These are phyloP conservation scores for Emys orbicularis DNA, from an alignment of 2,797 vertebrate species.

Conservation along the genomic window DNA sequence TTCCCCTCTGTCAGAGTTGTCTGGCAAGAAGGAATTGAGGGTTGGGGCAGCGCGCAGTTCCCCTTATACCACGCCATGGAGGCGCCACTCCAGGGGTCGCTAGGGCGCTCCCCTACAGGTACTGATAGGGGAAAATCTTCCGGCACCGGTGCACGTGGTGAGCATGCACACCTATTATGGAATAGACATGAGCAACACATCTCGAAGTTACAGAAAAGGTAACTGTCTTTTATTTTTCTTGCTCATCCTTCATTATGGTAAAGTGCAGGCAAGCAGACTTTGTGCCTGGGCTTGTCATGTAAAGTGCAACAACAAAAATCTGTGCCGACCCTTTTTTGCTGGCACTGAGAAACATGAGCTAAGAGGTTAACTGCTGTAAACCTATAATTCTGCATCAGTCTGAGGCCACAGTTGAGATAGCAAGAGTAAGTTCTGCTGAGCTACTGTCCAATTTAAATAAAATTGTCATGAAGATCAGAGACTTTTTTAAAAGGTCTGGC, in stretches of 20 bases:
- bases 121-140: too few relatives aligned
- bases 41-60: too few relatives aligned
- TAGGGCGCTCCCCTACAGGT: too few relatives aligned
- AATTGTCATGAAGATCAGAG: slow-evolving; percentile 57
- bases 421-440: slow-evolving; percentile 61
- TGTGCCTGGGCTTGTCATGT: not conserved
- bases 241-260: not conserved
- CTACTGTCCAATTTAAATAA: slow-evolving; percentile 53
- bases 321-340: not conserved
- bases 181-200: too few relatives aligned
- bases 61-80: too few relatives aligned
- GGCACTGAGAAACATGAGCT: not conserved
- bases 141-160: too few relatives aligned
- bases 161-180: too few relatives aligned
- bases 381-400: not conserved
- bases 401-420: slow-evolving; percentile 27
- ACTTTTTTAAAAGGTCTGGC: slow-evolving; percentile 55
- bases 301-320: not conserved
- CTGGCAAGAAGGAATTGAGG: too few relatives aligned
- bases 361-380: slow-evolving; percentile 9
- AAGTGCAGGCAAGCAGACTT: not conserved
- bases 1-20: too few relatives aligned
- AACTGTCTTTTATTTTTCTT: not conserved
- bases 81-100: too few relatives aligned
- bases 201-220: too few relatives aligned